phyloP scores from a whole-genome alignment of 2,113 vertebrate genomes.

The Monopterus albus region DNA sequence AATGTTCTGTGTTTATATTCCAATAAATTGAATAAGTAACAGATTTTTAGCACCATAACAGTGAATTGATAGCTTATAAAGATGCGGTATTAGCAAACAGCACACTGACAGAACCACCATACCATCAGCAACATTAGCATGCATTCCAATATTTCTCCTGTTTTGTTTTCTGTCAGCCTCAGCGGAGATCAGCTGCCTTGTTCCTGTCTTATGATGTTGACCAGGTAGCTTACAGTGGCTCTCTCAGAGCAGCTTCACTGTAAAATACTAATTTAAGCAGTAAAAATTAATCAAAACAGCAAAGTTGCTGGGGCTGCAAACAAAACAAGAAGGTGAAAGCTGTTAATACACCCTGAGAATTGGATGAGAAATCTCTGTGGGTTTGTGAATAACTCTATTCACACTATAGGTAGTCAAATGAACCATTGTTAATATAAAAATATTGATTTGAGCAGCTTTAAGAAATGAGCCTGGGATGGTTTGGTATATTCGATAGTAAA shows the following conservation, averaged over 20 bases:
- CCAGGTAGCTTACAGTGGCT: not conserved
- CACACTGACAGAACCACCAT: too few species aligned
- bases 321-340: conserved; percentile 18
- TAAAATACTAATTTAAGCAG: not conserved
- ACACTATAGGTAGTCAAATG: too few species aligned
- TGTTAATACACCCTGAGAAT: not conserved
- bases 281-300: not conserved
- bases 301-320: not conserved
- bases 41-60: not conserved
- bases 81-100: too few species aligned
- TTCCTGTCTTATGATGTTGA: not conserved
- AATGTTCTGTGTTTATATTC: not conserved
- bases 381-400: too few species aligned
- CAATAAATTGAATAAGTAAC: too few species aligned
- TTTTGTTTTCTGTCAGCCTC: conserved; percentile 3
- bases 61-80: not conserved
- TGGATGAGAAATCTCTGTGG: too few species aligned
- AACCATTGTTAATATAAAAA: not conserved
- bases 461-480: not conserved
- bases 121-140: not conserved
- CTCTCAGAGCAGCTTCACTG: not conserved
- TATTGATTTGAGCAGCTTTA: not conserved
- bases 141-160: not conserved
- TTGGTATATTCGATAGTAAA: not conserved
- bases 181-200: not conserved